Conservation (phyloP, 1,140 invertebrate species). For the Pseudachorutes palmiensis region DNA sequence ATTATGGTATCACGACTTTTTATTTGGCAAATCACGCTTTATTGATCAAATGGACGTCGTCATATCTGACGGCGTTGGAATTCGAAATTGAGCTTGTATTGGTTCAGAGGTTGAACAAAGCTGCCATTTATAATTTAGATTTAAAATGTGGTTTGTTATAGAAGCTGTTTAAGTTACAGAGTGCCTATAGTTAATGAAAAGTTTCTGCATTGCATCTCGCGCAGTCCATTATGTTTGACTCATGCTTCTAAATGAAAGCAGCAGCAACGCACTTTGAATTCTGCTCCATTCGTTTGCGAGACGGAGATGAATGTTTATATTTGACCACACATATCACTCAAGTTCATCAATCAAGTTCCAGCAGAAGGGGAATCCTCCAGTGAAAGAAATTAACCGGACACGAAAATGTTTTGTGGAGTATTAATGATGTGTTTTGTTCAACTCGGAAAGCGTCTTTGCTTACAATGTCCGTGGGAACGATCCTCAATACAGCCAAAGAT, state of each 20-base stretch:
- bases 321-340: slow-evolving; percentile 12
- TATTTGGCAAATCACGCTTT: too few species aligned
- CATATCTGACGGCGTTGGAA: too few species aligned
- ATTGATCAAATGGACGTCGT: too few species aligned
- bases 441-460: neutral
- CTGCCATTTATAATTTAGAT: too few species aligned
- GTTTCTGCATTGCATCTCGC: too few species aligned
- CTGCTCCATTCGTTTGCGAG: neutral
- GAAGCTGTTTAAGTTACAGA: too few species aligned
- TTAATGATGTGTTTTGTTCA: neutral
- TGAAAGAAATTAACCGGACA: slow-evolving; percentile 4
- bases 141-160: too few species aligned
- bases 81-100: too few species aligned
- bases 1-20: too few species aligned
- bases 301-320: slow-evolving; percentile 5
- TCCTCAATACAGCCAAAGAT: neutral
- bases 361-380: neutral
- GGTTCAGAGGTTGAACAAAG: too few species aligned
- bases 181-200: too few species aligned
- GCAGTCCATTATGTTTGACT: neutral
- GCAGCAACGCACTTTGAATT: neutral
- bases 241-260: neutral
- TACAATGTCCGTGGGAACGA: too few species aligned
- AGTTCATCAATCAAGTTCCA: slow-evolving; percentile 9
- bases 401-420: neutral